Evolutionary conservation across 2,113 vertebrate genomes (phyloP), one percentile per base, ranked within the genome.

Genomic region (Nothocercus nigrocapillus): DNA sequence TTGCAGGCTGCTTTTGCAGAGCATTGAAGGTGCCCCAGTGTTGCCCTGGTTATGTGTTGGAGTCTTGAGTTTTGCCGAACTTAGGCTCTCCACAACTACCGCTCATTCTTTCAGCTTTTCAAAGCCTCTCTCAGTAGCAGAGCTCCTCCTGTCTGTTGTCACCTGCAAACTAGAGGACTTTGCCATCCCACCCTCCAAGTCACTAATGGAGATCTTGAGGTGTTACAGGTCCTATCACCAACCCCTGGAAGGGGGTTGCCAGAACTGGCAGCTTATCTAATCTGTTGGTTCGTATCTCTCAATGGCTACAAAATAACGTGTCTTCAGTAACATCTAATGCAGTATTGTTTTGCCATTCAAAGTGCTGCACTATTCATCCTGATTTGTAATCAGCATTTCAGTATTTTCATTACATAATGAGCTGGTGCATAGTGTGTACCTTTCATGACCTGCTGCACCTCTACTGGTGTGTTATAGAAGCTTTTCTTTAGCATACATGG

Each of bases 41-140:
- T 74, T 89, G 72, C 56, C 38, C 53, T 40, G 62, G 56, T 68
- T 80, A 59, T 62, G 72, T 69, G 53, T 85, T 59, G 78, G 22
- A 53, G 32, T 36, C 0, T 0, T 6, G 28, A 58, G 32, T 47
- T 19, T 24, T 70, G 63, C 69, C 63, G 56, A 9, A 30, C 1
- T 2, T 28, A 0, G 0, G 38, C 20, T 73, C 90, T 79, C 17
- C 2, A 2, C 54, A 44, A 40, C 63, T 74, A 44, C 0, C 0
- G 7, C 16, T 47, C 6, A 5, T 32, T 68, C 30, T 8, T 69
- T 8, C 44, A 22, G 25, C 32, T 47, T 62, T 30, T 58, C 42
- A 28, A 69, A 47, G 28, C 44, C 44, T 47, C 19, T 47, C 44
- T 69, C 13, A 24, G 24, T 24, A 28, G 18, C 32, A 58, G 53